A percentile compares a stretch with the other conserved stretches of the same genome.
phyloP scores from a whole-genome alignment of 2,113 vertebrate genomes.

The Oceanites oceanicus region DNA sequence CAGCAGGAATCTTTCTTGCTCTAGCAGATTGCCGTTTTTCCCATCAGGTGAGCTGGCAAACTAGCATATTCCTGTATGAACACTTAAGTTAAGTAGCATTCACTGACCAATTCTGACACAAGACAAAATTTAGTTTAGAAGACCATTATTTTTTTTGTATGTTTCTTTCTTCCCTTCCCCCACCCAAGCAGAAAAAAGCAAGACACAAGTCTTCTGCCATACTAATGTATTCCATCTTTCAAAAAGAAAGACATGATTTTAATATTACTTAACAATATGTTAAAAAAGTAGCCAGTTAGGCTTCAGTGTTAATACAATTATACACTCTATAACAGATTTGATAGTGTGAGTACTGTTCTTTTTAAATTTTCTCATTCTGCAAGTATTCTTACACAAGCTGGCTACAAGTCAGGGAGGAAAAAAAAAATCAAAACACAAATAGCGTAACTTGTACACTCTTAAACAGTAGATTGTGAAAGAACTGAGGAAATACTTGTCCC shows the following conservation, averaged over 20 bases:
- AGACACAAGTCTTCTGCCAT: slow-evolving; percentile 87
- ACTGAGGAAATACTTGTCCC: slow-evolving; percentile 84
- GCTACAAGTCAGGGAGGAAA: slow-evolving; percentile 79
- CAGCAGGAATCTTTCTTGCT: neutral
- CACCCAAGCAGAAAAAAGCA: slow-evolving; percentile 72
- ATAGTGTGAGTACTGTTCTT: slow-evolving; percentile 94
- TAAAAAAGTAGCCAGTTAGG: slow-evolving; percentile 99
- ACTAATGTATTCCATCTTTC: slow-evolving; percentile 99
- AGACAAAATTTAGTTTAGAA: neutral
- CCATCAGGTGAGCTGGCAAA: neutral
- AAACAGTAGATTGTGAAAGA: slow-evolving; percentile 87
- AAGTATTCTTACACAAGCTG: slow-evolving; percentile 94
- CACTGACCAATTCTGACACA: neutral
- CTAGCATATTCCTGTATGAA: too few species aligned
- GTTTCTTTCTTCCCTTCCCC: neutral
- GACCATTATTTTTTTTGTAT: neutral
- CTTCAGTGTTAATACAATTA: slow-evolving; percentile 99
- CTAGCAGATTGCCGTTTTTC: neutral
- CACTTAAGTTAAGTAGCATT: neutral
- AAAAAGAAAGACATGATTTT: slow-evolving; percentile 99
- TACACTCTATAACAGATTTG: slow-evolving; percentile 95
- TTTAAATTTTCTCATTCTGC: slow-evolving; percentile 87
- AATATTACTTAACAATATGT: slow-evolving; percentile 99
- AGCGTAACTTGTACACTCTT: slow-evolving; percentile 90
- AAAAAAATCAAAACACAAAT: slow-evolving; percentile 83